A percentile compares a stretch with the other conserved stretches of the same genome.
These are phyloP conservation scores for Panthera uncia DNA, from an alignment of 2,113 vertebrate genomes.

Conservation along the genomic window DNA sequence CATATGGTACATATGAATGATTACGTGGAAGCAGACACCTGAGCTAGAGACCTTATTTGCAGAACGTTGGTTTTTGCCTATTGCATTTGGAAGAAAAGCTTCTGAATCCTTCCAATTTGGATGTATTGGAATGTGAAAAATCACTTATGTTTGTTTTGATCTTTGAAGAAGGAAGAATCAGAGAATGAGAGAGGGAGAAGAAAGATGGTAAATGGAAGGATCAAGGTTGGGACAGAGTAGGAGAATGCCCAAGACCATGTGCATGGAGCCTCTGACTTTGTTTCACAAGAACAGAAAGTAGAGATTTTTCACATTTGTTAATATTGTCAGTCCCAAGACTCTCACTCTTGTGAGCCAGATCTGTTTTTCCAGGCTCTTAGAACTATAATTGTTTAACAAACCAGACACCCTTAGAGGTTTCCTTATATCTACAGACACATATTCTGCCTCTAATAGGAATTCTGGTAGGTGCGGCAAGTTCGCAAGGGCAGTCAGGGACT, in stretches of 20 bases:
- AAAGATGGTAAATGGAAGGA: background rate
- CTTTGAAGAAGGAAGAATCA: background rate
- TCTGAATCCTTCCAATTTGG: background rate
- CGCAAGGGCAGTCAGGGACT: background rate
- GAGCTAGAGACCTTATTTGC: background rate
- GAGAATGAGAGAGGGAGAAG: background rate
- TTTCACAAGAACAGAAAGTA: background rate
- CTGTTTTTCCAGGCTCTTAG: conserved; percentile 63
- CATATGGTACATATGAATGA: background rate
- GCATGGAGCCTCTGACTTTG: background rate
- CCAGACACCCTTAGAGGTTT: conserved; percentile 66
- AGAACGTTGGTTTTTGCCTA: background rate
- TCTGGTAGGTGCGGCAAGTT: background rate
- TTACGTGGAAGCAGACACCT: background rate
- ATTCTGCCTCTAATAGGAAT: background rate
- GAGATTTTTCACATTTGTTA: conserved; percentile 50
- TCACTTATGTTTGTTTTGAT: background rate
- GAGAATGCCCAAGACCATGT: background rate
- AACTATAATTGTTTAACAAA: conserved; percentile 77
- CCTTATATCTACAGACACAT: background rate
- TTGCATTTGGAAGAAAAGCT: background rate
- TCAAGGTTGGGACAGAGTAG: background rate
- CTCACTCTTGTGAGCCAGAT: conserved; percentile 71
- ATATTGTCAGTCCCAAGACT: conserved; percentile 44
- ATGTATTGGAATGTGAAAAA: background rate